Percentiles rank a stretch among this genome's conserved stretches.
These are phyloP conservation scores for Drosophila cracens DNA, from an alignment of 2,888 invertebrate species.

Conservation along the genomic window DNA sequence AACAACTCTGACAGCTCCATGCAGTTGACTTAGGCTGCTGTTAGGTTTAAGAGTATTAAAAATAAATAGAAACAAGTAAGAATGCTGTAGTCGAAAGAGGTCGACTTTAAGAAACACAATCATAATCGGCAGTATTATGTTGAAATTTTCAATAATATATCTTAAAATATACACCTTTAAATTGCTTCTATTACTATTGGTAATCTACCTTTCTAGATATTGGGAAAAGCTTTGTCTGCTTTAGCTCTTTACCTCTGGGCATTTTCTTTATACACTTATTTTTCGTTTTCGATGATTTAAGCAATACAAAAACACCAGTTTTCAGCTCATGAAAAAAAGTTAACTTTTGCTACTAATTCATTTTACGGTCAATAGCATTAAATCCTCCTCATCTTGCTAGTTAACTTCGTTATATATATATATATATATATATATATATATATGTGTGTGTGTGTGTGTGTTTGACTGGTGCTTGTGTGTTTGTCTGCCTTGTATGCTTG, in stretches of 20 bases:
- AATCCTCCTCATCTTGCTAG: constrained; percentile 7
- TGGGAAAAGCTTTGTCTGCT: background rate
- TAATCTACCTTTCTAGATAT: background rate
- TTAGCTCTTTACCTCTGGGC: background rate
- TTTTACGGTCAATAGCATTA: constrained; percentile 17
- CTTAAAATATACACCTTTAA: background rate
- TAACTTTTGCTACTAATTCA: constrained; percentile 9
- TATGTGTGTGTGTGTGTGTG: background rate
- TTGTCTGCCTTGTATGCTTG: constrained; percentile 29
- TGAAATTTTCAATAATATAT: background rate
- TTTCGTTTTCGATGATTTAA: background rate
- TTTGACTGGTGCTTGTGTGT: constrained; percentile 8
- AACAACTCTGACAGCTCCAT: background rate
- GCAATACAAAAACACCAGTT: background rate
- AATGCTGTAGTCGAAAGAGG: background rate
- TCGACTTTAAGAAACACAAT: background rate
- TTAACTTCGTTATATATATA: constrained; percentile 5
- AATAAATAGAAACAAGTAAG: background rate
- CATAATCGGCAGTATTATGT: background rate
- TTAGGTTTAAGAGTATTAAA: background rate
- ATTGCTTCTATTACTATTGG: background rate
- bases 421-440: background rate
- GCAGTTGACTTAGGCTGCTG: background rate
- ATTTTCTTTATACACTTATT: background rate
- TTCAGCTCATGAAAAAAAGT: background rate